Conservation (phyloP, 2,113 vertebrate genomes). For the Carollia perspicillata region DNA sequence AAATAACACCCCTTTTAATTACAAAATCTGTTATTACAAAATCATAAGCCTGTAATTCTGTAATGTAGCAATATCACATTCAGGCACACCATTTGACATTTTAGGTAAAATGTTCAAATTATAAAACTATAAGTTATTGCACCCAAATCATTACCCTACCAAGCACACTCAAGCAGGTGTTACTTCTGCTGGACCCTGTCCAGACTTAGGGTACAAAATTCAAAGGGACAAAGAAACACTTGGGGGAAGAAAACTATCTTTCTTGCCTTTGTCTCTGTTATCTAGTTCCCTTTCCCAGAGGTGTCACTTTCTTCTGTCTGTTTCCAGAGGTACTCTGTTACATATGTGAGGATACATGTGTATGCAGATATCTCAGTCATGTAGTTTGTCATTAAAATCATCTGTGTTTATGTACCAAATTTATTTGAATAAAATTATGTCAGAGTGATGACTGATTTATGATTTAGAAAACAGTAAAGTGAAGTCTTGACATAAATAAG, state of each 20-base stretch:
- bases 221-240: background rate
- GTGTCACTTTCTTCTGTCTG: background rate
- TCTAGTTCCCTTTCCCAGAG: background rate
- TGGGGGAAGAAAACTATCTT: background rate
- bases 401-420: background rate
- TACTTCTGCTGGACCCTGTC: too few relatives aligned
- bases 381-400: conserved; percentile 18
- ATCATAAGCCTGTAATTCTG: too few relatives aligned
- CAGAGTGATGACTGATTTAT: conserved; percentile 24
- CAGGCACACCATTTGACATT: too few relatives aligned
- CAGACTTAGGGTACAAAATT: conserved; percentile 10
- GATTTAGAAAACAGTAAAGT: conserved; percentile 2
- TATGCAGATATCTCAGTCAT: background rate
- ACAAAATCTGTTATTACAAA: too few relatives aligned
- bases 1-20: too few relatives aligned
- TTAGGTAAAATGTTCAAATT: too few relatives aligned
- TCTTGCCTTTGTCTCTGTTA: background rate
- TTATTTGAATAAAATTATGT: conserved; percentile 34
- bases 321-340: background rate
- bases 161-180: too few relatives aligned
- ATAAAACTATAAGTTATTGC: too few relatives aligned
- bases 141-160: too few relatives aligned
- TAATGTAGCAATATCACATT: too few relatives aligned
- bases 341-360: background rate
- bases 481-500: background rate